Evolutionary conservation across 2,113 vertebrate genomes (phyloP).

Genomic region (Daboia siamensis): DNA sequence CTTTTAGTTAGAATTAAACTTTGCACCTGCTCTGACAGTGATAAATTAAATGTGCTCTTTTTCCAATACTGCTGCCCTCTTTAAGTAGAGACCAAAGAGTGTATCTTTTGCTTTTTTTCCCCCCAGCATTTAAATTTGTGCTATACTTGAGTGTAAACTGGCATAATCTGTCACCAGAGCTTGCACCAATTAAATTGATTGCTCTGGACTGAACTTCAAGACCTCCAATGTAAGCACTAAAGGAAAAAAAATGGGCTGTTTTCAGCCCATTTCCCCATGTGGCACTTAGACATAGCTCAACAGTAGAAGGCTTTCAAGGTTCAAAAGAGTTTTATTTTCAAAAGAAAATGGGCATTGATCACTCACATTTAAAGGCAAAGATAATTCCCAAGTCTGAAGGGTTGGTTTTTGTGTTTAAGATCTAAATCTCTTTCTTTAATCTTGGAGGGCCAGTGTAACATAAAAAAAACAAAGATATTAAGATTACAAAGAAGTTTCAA

Average conservation of each 20-base stretch:
- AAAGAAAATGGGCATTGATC: constrained; percentile 91
- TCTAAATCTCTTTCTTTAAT: constrained; percentile 85
- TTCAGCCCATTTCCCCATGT: constrained; percentile 81
- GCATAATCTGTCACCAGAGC: constrained; percentile 94
- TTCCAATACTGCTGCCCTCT: constrained; percentile 82
- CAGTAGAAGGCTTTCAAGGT: constrained; percentile 89
- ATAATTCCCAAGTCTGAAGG: constrained; percentile 83
- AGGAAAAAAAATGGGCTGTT: constrained; percentile 81
- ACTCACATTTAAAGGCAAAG: constrained; percentile 84
- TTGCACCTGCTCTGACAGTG: constrained; percentile 86
- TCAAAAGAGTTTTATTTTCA: constrained; percentile 98
- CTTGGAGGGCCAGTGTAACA: constrained; percentile 76
- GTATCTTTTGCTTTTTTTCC: constrained; percentile 76
- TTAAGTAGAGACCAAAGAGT: constrained; percentile 85
- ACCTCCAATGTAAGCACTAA: constrained; percentile 84
- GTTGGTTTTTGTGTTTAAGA: constrained; percentile 87
- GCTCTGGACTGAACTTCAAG: constrained; percentile 89
- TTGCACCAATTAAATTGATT: constrained; percentile 94
- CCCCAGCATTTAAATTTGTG: constrained; percentile 75
- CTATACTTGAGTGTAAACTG: constrained; percentile 85
- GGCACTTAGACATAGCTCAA: constrained; percentile 81
- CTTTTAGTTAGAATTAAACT: constrained; percentile 89
- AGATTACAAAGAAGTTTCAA: constrained; percentile 80
- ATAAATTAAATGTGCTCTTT: constrained; percentile 85
- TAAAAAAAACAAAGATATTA: constrained; percentile 83